A percentile compares a stretch with the other conserved stretches of the same genome.
Conservation (phyloP, 2,113 vertebrate genomes). For the Ascaphus truei region DNA sequence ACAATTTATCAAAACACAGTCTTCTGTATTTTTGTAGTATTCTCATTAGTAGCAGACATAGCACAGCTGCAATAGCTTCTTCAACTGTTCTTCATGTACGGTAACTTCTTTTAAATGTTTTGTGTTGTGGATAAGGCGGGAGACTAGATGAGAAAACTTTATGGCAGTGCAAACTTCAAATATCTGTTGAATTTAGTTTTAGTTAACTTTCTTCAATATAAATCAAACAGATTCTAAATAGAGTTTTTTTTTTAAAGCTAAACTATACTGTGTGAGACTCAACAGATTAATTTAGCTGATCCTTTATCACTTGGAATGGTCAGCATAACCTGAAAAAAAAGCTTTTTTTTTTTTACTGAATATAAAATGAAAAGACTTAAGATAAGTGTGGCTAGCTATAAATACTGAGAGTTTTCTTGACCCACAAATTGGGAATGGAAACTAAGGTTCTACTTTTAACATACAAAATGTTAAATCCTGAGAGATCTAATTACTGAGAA, state of each 20-base stretch:
- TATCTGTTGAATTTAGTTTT: constrained; percentile 5
- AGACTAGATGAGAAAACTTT: too few relatives aligned
- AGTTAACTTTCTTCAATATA: constrained; percentile 10
- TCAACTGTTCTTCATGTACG: too few relatives aligned
- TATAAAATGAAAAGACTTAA: constrained; percentile 34
- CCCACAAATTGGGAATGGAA: constrained; percentile 30
- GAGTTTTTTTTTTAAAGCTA: constrained; percentile 63
- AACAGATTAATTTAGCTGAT: constrained; percentile 33
- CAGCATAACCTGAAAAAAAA: constrained; percentile 28
- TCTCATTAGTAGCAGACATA: too few relatives aligned
- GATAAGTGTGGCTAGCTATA: constrained; percentile 33
- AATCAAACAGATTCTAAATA: neutral
- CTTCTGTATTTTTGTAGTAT: too few relatives aligned
- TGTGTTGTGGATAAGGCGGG: too few relatives aligned
- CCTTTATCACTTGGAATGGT: constrained; percentile 33
- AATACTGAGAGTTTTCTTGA: constrained; percentile 32
- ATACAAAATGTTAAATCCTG: constrained; percentile 24
- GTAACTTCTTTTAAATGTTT: too few relatives aligned
- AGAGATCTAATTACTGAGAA: constrained; percentile 25
- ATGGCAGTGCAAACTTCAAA: neutral
- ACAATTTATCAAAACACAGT: too few relatives aligned
- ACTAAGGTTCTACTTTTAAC: constrained; percentile 27
- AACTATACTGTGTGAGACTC: constrained; percentile 47
- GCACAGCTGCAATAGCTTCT: too few relatives aligned
- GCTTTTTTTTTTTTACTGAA: constrained; percentile 1